Evolutionary conservation across 2,888 invertebrate species (phyloP).

Genomic region (Autographa gamma): DNA sequence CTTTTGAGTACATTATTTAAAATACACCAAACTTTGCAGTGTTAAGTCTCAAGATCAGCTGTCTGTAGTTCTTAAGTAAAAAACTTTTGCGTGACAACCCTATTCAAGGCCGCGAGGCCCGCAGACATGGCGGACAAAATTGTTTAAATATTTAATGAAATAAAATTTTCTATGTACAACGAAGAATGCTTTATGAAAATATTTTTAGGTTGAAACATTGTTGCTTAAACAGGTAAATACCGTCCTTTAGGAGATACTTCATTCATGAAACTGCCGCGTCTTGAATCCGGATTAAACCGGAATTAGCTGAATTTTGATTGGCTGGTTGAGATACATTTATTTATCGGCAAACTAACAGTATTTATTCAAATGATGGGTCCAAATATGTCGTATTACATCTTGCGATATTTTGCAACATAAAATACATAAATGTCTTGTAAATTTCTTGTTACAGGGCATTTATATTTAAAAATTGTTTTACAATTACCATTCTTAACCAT

Average conservation of each 20-base stretch:
- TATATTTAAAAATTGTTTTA: too few relatives aligned
- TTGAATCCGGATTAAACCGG: constrained; percentile 26
- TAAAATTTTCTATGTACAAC: constrained; percentile 60
- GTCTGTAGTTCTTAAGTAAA: constrained; percentile 39
- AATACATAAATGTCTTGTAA: neutral
- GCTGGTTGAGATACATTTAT: constrained; percentile 30
- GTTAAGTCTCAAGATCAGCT: constrained; percentile 25
- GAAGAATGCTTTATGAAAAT: constrained; percentile 66
- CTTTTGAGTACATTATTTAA: constrained; percentile 16
- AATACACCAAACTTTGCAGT: constrained; percentile 6
- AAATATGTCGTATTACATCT: neutral
- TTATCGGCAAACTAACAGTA: constrained; percentile 27
- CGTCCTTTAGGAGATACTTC: constrained; percentile 14
- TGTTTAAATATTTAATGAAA: constrained; percentile 68
- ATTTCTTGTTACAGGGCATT: too few relatives aligned
- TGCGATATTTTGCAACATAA: neutral
- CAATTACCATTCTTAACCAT: too few relatives aligned
- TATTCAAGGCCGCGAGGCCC: constrained; percentile 41
- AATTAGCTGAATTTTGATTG: constrained; percentile 41
- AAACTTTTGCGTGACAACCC: constrained; percentile 48
- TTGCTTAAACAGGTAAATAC: constrained; percentile 27
- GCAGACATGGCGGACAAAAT: constrained; percentile 54
- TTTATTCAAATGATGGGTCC: constrained; percentile 13
- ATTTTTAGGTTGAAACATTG: constrained; percentile 42
- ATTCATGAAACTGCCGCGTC: constrained; percentile 29